These are phyloP conservation scores for Hydrophis major DNA, from an alignment of 2,797 vertebrate species.

Conservation along the genomic window DNA sequence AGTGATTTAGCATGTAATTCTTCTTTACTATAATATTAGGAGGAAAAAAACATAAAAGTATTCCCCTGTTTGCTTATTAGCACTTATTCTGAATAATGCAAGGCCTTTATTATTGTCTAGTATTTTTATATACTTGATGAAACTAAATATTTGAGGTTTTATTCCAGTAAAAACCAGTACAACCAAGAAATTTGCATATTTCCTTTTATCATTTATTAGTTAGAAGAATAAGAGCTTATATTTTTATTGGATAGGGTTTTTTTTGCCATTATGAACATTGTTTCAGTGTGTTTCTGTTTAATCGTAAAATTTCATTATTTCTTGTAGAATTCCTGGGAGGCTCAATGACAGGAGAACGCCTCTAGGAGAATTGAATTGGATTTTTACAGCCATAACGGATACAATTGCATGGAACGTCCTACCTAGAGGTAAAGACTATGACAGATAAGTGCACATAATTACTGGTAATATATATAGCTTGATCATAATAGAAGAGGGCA, in stretches of 20 bases:
- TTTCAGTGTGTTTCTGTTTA: neutral
- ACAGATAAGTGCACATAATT: neutral
- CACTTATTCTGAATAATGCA: slow-evolving; percentile 4
- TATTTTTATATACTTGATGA: slow-evolving; percentile 3
- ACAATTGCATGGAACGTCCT: slow-evolving; percentile 98
- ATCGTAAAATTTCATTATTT: neutral
- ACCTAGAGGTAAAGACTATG: slow-evolving; percentile 82
- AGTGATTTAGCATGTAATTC: neutral
- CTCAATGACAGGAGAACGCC: slow-evolving; percentile 96
- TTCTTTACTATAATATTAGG: neutral
- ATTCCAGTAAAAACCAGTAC: neutral
- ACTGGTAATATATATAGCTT: neutral
- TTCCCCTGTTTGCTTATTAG: slow-evolving; percentile 18
- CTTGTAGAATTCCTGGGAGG: slow-evolving; percentile 88
- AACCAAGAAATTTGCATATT: neutral
- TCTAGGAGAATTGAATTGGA: slow-evolving; percentile 98
- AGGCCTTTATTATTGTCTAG: neutral
- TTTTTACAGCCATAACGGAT: slow-evolving; percentile 98
- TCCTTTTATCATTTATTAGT: neutral
- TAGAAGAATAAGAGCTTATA: neutral
- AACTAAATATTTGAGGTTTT: neutral
- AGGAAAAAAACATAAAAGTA: neutral
- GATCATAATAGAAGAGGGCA: neutral
- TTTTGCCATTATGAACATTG: neutral
- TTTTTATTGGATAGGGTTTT: neutral